A percentile compares a stretch with the other conserved stretches of the same genome.
These are phyloP conservation scores for Epistrophe eligans DNA, from an alignment of 2,888 invertebrate species.

Conservation along the genomic window DNA sequence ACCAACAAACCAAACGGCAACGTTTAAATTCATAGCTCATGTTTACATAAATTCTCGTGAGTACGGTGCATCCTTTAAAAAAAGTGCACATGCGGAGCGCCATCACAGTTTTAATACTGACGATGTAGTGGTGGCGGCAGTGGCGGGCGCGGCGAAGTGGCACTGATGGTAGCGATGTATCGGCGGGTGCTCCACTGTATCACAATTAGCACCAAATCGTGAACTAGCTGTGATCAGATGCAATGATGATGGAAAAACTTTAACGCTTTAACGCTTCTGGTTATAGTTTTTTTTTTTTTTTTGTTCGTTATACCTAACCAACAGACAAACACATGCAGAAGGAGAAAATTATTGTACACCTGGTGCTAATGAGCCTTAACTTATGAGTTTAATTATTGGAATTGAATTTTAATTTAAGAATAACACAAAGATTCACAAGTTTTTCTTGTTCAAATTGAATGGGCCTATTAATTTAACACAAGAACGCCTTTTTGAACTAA, in stretches of 20 bases:
- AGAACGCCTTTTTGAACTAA: neutral
- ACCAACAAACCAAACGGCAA: neutral
- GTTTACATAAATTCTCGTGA: conserved; percentile 67
- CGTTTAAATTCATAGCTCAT: conserved; percentile 67
- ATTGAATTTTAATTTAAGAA: conserved; percentile 59
- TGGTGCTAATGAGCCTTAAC: conserved; percentile 68
- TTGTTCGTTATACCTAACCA: neutral
- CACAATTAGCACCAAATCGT: conserved; percentile 64
- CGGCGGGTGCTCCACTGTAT: conserved; percentile 24
- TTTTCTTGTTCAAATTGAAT: conserved; percentile 1
- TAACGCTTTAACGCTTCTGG: conserved; percentile 66
- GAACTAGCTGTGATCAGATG: conserved; percentile 29
- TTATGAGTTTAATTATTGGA: conserved; percentile 69
- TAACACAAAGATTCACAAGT: conserved; percentile 21
- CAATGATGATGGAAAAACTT: neutral
- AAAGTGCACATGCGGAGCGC: conserved; percentile 11
- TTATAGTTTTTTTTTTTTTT: neutral
- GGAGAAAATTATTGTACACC: conserved; percentile 34
- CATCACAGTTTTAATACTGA: too few species aligned
- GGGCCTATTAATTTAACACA: conserved; percentile 4
- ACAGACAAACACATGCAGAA: neutral
- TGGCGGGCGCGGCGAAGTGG: neutral
- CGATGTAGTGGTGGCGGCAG: neutral
- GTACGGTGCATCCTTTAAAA: conserved; percentile 46
- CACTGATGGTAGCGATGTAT: neutral